Conservation (phyloP, 2,888 invertebrate species). For the Fabriciana adippe region DNA sequence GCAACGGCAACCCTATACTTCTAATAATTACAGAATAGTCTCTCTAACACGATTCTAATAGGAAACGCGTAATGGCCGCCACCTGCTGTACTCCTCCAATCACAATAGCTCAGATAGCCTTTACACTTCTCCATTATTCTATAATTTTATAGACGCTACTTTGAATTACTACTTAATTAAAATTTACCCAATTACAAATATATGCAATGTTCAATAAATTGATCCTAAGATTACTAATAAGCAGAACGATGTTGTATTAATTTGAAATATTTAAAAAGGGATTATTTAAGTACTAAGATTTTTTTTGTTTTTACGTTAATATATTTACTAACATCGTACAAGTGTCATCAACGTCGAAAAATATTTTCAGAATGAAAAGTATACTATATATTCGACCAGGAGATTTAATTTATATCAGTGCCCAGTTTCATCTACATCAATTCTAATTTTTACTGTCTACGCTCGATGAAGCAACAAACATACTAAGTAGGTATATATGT, state of each 20-base stretch:
- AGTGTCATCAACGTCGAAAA: too few relatives aligned
- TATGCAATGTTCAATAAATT: conserved; percentile 11
- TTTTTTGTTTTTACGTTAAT: too few relatives aligned
- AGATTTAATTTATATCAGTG: too few relatives aligned
- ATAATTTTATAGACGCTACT: conserved; percentile 24
- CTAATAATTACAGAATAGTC: conserved; percentile 70
- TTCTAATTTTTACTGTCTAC: too few relatives aligned
- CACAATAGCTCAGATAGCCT: conserved; percentile 38
- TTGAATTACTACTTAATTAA: conserved; percentile 20
- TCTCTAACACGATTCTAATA: conserved; percentile 74
- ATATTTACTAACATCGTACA: too few relatives aligned
- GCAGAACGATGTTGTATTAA: not conserved
- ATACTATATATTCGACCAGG: too few relatives aligned
- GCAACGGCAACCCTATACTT: conserved; percentile 41
- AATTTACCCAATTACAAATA: conserved; percentile 19
- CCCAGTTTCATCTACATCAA: too few relatives aligned
- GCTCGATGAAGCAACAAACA: too few relatives aligned
- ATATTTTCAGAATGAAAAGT: too few relatives aligned
- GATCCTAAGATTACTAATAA: not conserved
- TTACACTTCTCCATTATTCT: conserved; percentile 13
- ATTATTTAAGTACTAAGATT: too few relatives aligned
- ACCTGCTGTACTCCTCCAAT: conserved; percentile 63
- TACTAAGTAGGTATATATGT: too few relatives aligned
- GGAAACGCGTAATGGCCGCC: conserved; percentile 65
- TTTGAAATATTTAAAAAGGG: not conserved